These are phyloP conservation scores for Fratercula arctica DNA, from an alignment of 2,797 vertebrate species.

Conservation along the genomic window DNA sequence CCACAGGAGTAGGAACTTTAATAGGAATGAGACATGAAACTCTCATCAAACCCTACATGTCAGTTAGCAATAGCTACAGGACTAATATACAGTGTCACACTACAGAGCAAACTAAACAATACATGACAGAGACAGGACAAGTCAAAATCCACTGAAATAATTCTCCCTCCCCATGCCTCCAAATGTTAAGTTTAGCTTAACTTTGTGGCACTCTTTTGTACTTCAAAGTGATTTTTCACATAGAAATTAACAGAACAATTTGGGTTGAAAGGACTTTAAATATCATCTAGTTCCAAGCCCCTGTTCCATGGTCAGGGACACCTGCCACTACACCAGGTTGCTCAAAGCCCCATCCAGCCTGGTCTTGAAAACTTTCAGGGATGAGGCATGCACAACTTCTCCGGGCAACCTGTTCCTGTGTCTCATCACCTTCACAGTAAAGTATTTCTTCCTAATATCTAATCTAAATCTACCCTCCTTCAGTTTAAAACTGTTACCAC, in stretches of 20 bases:
- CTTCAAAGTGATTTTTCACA: background rate
- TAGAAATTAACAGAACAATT: background rate
- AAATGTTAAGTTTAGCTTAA: background rate
- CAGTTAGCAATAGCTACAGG: background rate
- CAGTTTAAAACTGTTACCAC: too few relatives aligned
- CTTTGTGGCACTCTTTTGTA: background rate
- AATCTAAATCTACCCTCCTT: too few relatives aligned
- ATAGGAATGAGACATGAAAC: background rate
- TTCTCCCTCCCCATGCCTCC: background rate
- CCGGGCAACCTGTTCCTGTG: too few relatives aligned
- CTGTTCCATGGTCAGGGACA: background rate
- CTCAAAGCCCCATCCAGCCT: background rate
- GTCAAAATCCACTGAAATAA: background rate
- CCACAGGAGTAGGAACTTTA: background rate
- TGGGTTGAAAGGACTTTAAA: background rate
- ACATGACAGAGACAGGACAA: background rate
- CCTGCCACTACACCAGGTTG: background rate
- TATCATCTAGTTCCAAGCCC: background rate
- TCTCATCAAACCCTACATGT: background rate
- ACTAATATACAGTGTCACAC: background rate
- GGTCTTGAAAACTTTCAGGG: too few relatives aligned
- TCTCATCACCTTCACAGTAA: too few relatives aligned
- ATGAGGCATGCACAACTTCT: too few relatives aligned
- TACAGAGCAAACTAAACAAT: background rate
- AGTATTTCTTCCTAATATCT: too few relatives aligned